Evolutionary conservation across 2,113 vertebrate species (phyloP).

Genomic region (Nycticebus coucang): DNA sequence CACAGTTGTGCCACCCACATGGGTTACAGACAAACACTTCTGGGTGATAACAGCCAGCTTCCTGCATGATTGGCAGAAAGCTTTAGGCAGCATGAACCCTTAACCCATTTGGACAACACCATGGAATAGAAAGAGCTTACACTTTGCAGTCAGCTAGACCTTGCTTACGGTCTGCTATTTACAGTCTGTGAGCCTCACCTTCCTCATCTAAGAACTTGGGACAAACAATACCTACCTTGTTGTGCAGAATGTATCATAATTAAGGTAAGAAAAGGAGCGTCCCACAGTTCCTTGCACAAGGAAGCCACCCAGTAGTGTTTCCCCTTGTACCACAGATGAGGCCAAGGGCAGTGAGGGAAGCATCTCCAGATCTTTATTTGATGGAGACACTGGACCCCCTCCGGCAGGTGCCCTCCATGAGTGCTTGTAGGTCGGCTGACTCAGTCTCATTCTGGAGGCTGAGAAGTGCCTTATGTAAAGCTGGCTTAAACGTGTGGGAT

Average conservation of each 20-base stretch:
- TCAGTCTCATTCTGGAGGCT: slow-evolving; percentile 37
- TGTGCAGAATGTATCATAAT: neutral
- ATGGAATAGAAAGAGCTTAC: neutral
- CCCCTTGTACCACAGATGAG: neutral
- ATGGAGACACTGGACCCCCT: neutral
- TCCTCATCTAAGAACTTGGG: neutral
- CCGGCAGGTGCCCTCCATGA: neutral
- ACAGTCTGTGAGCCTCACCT: neutral
- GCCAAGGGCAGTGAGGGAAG: neutral
- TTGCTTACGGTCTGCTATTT: no score
- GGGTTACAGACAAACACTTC: neutral
- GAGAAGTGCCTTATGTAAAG: slow-evolving; percentile 31
- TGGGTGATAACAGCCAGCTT: neutral
- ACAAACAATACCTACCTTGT: neutral
- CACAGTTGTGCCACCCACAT: neutral
- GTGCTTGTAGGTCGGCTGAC: neutral
- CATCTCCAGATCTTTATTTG: neutral
- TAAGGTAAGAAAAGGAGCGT: neutral
- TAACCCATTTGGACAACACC: neutral
- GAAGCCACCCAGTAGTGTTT: neutral
- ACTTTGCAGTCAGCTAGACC: neutral
- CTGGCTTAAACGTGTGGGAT: slow-evolving; percentile 56
- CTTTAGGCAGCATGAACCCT: neutral
- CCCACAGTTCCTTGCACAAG: neutral
- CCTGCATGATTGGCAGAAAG: neutral